Evolutionary conservation across 2,888 invertebrate genomes (phyloP).

Genomic region (Charanyca ferruginea): DNA sequence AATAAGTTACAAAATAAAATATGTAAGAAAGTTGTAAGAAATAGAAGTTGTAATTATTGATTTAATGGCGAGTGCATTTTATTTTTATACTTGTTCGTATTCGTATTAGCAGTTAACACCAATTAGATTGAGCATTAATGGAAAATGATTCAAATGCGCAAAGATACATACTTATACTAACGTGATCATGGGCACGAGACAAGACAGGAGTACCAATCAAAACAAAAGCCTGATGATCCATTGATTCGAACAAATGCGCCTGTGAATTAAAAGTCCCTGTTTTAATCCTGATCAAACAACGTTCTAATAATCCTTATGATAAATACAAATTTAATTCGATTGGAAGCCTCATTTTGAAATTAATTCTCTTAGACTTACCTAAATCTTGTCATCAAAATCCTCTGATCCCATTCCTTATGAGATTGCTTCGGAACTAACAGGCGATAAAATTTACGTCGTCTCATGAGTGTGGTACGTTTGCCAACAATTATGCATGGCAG

Average conservation of each 20-base stretch:
- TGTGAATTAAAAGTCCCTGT: too few species aligned
- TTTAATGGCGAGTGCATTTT: not conserved
- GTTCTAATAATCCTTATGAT: not conserved
- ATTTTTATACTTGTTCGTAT: not conserved
- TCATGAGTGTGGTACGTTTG: slow-evolving; percentile 44
- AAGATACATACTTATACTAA: too few species aligned
- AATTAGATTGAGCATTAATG: not conserved
- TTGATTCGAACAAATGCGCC: too few species aligned
- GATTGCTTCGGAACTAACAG: slow-evolving; percentile 43
- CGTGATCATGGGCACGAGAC: too few species aligned
- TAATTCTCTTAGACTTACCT: not conserved
- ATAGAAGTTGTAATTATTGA: not conserved
- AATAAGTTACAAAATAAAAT: slow-evolving; percentile 22
- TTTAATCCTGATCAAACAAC: not conserved
- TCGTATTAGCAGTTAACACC: not conserved
- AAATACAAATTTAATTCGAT: not conserved
- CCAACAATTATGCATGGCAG: slow-evolving; percentile 52
- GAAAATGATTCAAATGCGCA: not conserved
- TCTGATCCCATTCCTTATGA: slow-evolving; percentile 24
- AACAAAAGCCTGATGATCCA: not conserved
- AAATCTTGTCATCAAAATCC: slow-evolving; percentile 1
- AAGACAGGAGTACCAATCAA: not conserved
- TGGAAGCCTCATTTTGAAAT: not conserved
- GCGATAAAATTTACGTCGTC: slow-evolving; percentile 40
- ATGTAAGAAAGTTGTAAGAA: not conserved